Conservation (phyloP, 2,113 vertebrate genomes). For the Cricetomys ansorgei region DNA sequence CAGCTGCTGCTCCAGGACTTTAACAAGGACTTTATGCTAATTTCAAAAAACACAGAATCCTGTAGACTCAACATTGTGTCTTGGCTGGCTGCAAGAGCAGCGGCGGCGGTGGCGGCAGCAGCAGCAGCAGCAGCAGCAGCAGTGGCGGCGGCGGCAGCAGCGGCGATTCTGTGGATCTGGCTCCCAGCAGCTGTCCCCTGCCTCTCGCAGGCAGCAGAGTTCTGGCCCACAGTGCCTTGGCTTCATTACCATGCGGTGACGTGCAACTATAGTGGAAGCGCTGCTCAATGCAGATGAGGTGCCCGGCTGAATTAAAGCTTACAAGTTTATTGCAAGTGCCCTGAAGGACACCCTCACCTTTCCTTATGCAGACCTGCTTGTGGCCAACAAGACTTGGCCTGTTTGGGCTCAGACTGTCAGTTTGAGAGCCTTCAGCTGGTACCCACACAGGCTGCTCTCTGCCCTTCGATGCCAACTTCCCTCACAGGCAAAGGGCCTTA, state of each 20-base stretch:
- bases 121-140: slow-evolving; percentile 66
- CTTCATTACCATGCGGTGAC: slow-evolving; percentile 87
- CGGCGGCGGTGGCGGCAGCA: slow-evolving; percentile 55
- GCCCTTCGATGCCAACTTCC: slow-evolving; percentile 70
- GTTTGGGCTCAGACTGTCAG: neutral
- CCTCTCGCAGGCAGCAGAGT: slow-evolving; percentile 78
- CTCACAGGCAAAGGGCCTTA: slow-evolving; percentile 32
- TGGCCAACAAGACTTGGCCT: neutral
- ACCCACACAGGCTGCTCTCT: slow-evolving; percentile 56
- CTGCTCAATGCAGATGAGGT: slow-evolving; percentile 86
- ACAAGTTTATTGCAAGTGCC: slow-evolving; percentile 69
- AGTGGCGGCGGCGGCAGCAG: slow-evolving; percentile 64
- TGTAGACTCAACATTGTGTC: slow-evolving; percentile 96
- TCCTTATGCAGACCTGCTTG: slow-evolving; percentile 59
- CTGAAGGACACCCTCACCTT: slow-evolving; percentile 83
- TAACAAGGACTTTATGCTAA: slow-evolving; percentile 98
- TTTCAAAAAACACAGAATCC: slow-evolving; percentile 98
- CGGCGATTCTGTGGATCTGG: slow-evolving; percentile 44
- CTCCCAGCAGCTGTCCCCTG: slow-evolving; percentile 73
- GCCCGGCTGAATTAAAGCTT: slow-evolving; percentile 70
- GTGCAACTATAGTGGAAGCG: slow-evolving; percentile 83
- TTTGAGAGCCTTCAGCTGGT: slow-evolving; percentile 1
- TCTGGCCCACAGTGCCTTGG: slow-evolving; percentile 81
- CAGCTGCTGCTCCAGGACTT: slow-evolving; percentile 97
- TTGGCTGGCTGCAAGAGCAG: slow-evolving; percentile 70